Base-by-base conservation (phyloP, 1,140 invertebrate genomes). In the Drosophila arizonae region DNA sequence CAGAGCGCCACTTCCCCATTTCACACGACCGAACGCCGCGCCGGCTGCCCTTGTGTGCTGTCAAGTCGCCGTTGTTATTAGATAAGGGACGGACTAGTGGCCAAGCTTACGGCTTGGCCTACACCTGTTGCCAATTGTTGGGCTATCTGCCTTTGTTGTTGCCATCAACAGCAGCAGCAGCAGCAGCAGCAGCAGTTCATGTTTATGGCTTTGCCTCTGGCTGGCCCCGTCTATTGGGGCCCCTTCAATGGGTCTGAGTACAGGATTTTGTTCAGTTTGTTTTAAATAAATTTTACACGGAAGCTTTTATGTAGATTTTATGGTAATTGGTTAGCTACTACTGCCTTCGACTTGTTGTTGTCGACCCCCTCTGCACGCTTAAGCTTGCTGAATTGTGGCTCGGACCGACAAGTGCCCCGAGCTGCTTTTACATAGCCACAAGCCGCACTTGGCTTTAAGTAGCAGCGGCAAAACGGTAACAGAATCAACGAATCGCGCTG, bases 271-370 rank as follows among this genome's bases (percentile, higher is more conserved):
- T 61, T 62, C 50, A 79, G 54, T 70, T 79, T 72, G 51, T 90
- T 90, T 82, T 86, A 90, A 90, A 86, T 90, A 90, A 90, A 90
- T 90, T 86, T 77, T 82, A 86, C 77, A 90, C 79, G 81, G 76
- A 82, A 86, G 76, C 76, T 90, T 80, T 90, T 86, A 90, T 90
- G 86, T 80, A 86, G 81, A 90, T 90, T 81, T 81, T 90, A 90
- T 90, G 86, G 79, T 82, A 88, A 87, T 88, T 87, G 69, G 76
- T 60, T 24, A 41, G 60, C 57, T 58, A 3, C 28, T 66, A 36
- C 51, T 45, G 41, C 21, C 24, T 48, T 57, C 50, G 46, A 36
- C 55, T 82, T 78, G 75, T 61, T 72, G 81, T 81, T 72, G 26
- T 30, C 3, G 28, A 17, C 17, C 17, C 17, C 26, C 41, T 41